phyloP scores from a whole-genome alignment of 2,888 invertebrate species.

The Nephrotoma flavescens region DNA sequence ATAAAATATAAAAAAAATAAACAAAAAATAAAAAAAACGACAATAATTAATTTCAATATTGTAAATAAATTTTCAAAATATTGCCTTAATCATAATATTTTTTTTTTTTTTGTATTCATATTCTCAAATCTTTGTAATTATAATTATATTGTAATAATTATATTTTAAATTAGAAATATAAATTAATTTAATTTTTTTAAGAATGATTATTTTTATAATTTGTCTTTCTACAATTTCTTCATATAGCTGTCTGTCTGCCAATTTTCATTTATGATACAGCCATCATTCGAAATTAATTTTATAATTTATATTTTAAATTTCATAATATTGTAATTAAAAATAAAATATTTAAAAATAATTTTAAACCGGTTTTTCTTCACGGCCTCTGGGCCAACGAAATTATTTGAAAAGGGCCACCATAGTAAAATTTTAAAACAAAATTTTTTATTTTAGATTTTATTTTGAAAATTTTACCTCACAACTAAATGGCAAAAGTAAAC shows the following conservation, averaged over 20 bases:
- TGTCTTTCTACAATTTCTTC: neutral
- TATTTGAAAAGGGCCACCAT: too few relatives aligned
- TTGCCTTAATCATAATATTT: neutral
- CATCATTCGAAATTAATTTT: neutral
- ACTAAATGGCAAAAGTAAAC: too few relatives aligned
- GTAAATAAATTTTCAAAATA: neutral
- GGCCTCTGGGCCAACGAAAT: too few relatives aligned
- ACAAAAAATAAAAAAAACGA: neutral
- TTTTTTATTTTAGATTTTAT: too few relatives aligned
- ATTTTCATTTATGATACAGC: neutral
- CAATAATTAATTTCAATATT: neutral
- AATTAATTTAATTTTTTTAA: neutral
- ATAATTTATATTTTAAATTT: neutral
- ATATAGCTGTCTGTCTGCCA: neutral
- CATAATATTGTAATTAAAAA: neutral
- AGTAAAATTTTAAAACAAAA: too few relatives aligned
- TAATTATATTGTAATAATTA: neutral
- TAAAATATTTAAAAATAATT: neutral
- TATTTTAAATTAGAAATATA: neutral
- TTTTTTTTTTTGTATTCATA: neutral
- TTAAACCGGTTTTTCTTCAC: neutral
- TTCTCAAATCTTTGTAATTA: neutral
- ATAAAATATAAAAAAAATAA: neutral
- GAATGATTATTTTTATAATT: neutral
- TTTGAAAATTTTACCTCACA: too few relatives aligned